These are phyloP conservation scores for Drosophila atroscutellata DNA, from an alignment of 2,888 invertebrate species.

Conservation along the genomic window DNA sequence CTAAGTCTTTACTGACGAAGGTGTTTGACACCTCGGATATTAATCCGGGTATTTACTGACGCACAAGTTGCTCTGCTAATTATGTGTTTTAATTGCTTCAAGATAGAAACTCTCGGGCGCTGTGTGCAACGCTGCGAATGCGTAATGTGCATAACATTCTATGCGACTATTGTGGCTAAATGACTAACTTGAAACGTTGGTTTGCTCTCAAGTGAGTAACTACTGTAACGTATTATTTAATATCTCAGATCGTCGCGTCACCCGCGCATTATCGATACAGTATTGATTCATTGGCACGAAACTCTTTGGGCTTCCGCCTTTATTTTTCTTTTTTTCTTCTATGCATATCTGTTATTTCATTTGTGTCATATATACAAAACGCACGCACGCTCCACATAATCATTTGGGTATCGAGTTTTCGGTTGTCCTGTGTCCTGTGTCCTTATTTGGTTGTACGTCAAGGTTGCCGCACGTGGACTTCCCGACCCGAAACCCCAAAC, in stretches of 20 bases:
- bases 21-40: too few relatives aligned
- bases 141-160: constrained; percentile 32
- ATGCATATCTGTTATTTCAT: constrained; percentile 60
- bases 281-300: constrained; percentile 44
- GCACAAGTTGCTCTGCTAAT: constrained; percentile 1
- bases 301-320: constrained; percentile 17
- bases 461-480: constrained; percentile 59
- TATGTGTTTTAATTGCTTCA: constrained; percentile 17
- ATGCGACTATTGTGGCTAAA: constrained; percentile 2
- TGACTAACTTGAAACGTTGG: constrained; percentile 30
- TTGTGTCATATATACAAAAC: constrained; percentile 69
- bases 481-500: not conserved
- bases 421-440: constrained; percentile 14
- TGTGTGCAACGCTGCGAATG: constrained; percentile 40
- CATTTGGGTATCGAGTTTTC: constrained; percentile 51
- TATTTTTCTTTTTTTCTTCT: not conserved
- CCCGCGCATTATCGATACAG: constrained; percentile 37
- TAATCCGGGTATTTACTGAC: not conserved
- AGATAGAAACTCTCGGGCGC: not conserved
- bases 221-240: constrained; percentile 19
- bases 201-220: constrained; percentile 12
- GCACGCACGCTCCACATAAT: constrained; percentile 64
- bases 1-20: not conserved
- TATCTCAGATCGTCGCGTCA: constrained; percentile 42
- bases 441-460: constrained; percentile 43